phyloP scores from a whole-genome alignment of 2,797 vertebrate species.

The Tragelaphus eurycerus region DNA sequence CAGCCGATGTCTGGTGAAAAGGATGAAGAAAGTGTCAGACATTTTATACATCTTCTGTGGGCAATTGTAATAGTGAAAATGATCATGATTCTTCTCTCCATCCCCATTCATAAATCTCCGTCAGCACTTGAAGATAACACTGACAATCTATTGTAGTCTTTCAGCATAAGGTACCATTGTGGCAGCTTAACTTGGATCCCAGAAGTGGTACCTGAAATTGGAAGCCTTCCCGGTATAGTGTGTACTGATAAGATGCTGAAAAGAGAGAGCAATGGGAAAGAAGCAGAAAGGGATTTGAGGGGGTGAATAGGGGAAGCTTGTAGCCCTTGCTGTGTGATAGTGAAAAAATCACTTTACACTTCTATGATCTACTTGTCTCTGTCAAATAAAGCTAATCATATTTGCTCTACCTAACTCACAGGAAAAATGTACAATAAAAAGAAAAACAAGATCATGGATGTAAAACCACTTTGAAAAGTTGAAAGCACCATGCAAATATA shows the following conservation, averaged over 20 bases:
- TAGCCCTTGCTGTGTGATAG: not conserved
- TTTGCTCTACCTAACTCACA: slow-evolving; percentile 16
- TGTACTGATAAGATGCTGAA: slow-evolving; percentile 40
- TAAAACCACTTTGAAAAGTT: slow-evolving; percentile 18
- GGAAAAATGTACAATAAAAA: slow-evolving; percentile 13
- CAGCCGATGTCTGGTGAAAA: slow-evolving; percentile 65
- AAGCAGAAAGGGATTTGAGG: not conserved
- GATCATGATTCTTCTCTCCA: slow-evolving; percentile 40
- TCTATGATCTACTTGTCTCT: slow-evolving; percentile 5
- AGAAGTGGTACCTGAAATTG: slow-evolving; percentile 38
- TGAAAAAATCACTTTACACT: not conserved
- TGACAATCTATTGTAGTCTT: not conserved
- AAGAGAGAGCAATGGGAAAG: not conserved
- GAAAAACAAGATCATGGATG: slow-evolving; percentile 16
- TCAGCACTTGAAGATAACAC: slow-evolving; percentile 59
- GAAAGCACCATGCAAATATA: slow-evolving; percentile 33
- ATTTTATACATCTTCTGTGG: slow-evolving; percentile 51
- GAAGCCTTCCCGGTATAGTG: not conserved
- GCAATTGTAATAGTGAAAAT: slow-evolving; percentile 60
- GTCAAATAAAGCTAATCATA: slow-evolving; percentile 24
- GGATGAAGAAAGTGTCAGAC: slow-evolving; percentile 57
- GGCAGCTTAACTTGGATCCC: slow-evolving; percentile 48
- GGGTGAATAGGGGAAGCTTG: not conserved
- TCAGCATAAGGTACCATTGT: not conserved
- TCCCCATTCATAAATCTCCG: slow-evolving; percentile 62